phyloP scores from a whole-genome alignment of 2,797 vertebrate genomes.

The Tachyglossus aculeatus region DNA sequence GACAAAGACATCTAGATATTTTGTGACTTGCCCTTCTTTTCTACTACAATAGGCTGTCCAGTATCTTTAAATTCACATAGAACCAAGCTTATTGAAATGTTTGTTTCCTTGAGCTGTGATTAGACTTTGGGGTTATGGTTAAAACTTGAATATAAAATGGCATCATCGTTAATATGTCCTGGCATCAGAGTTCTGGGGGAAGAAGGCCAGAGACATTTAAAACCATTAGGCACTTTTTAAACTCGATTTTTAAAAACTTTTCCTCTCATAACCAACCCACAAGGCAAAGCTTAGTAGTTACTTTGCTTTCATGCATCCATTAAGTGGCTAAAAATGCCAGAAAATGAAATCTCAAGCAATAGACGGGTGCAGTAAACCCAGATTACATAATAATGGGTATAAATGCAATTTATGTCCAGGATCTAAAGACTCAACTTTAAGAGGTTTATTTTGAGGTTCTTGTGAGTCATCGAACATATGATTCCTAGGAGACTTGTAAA shows the following conservation, averaged over 20 bases:
- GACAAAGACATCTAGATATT: no score
- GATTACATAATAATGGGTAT: constrained; percentile 21
- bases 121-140: neutral
- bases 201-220: neutral
- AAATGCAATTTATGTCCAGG: constrained; percentile 8
- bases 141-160: neutral
- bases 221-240: neutral
- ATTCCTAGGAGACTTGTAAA: neutral
- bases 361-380: constrained; percentile 1
- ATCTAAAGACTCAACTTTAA: constrained; percentile 11
- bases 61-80: neutral
- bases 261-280: neutral
- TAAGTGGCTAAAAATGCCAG: constrained; percentile 2
- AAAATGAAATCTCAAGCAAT: constrained; percentile 18
- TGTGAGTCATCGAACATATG: constrained; percentile 5
- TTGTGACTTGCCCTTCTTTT: no score
- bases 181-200: neutral
- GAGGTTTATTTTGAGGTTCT: neutral
- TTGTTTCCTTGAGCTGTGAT: neutral
- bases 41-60: no score
- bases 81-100: neutral
- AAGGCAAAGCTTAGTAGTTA: neutral
- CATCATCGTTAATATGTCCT: neutral
- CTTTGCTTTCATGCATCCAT: constrained; percentile 8
- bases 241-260: neutral